A percentile compares a stretch with the other conserved stretches of the same genome.
These are phyloP conservation scores for Philopedon plagiatum DNA, from an alignment of 2,888 invertebrate genomes.

Conservation along the genomic window DNA sequence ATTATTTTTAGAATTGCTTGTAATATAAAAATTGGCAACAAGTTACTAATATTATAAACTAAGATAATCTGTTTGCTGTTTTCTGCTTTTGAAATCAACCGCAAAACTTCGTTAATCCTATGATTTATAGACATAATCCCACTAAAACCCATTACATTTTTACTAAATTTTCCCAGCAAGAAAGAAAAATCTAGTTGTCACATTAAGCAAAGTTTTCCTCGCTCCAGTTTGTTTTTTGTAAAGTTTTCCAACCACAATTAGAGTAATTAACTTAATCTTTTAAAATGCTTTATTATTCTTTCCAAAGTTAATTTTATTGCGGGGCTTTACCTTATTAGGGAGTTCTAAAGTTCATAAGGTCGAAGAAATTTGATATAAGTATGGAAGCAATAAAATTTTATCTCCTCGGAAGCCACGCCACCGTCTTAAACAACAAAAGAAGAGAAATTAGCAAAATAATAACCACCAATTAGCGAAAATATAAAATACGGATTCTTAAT, in stretches of 20 bases:
- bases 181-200: neutral
- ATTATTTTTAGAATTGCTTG: no score
- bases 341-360: conserved; percentile 2
- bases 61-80: no score
- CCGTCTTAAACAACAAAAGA: conserved; percentile 18
- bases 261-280: conserved; percentile 27
- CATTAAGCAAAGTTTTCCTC: conserved; percentile 15
- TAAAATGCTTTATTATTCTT: conserved; percentile 30
- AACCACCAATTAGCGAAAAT: conserved; percentile 41
- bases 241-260: conserved; percentile 14
- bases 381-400: conserved; percentile 27
- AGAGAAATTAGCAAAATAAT: conserved; percentile 36
- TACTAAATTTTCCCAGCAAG: neutral
- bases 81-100: no score
- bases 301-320: conserved; percentile 18
- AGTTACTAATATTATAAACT: no score
- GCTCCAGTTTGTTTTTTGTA: neutral
- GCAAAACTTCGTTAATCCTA: neutral
- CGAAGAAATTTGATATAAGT: conserved; percentile 8
- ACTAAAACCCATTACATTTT: neutral
- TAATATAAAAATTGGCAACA: no score
- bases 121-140: neutral
- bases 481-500: conserved; percentile 35
- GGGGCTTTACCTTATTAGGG: conserved; percentile 13
- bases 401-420: conserved; percentile 8